These are phyloP conservation scores for Coptodon rendalli DNA, from an alignment of 2,113 vertebrate species.

Conservation along the genomic window DNA sequence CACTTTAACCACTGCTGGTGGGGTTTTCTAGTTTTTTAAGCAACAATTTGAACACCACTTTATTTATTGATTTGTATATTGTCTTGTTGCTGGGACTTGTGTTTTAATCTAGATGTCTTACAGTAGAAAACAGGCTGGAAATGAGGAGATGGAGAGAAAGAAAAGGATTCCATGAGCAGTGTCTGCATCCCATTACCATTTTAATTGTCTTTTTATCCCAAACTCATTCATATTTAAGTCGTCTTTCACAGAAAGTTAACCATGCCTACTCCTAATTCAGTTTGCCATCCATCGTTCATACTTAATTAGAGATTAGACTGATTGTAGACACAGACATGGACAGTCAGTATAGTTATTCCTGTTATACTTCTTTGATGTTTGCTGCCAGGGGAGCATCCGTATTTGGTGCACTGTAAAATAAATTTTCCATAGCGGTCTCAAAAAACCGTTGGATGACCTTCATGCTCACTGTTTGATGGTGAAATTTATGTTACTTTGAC, in stretches of 20 bases:
- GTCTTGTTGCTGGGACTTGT: background rate
- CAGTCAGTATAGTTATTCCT: background rate
- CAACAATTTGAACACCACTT: background rate
- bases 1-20: background rate
- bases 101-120: background rate
- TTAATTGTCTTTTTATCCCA: background rate
- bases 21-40: fast-evolving
- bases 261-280: background rate
- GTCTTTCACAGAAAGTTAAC: background rate
- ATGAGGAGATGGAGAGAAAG: background rate
- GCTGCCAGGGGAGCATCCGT: background rate
- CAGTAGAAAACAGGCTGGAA: background rate
- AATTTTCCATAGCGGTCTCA: background rate
- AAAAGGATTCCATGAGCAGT: background rate
- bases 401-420: background rate
- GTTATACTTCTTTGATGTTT: background rate
- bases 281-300: background rate
- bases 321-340: background rate
- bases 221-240: background rate
- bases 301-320: background rate
- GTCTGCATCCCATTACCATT: background rate
- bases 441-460: background rate
- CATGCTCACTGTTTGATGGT: background rate
- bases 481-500: background rate
- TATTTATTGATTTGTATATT: background rate